Evolutionary conservation across 2,888 invertebrate species (phyloP), one percentile per base, ranked within the genome.

Genomic region (Eupithecia subfuscata): DNA sequence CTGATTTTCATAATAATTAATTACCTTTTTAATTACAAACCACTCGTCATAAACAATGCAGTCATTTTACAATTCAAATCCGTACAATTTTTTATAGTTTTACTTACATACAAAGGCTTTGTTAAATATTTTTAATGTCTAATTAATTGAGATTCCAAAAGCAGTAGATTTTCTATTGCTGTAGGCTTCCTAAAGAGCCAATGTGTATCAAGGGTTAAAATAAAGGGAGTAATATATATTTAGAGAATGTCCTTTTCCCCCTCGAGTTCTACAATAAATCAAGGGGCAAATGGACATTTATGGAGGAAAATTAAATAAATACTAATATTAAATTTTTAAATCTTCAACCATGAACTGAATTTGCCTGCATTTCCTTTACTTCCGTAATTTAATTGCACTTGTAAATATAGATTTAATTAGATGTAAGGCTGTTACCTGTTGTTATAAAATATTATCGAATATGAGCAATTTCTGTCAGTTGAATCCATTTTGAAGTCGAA

Each of bases 401-500:
- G 91, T 92, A 91, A 89, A 91, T 92, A 92, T 89, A 88, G 85
- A 75, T 77, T 77, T 79, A 79, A 25, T 74, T 82, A 79, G 40
- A 63, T 67, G 80, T 90, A 90, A 89, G 90, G 87, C 82, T 91
- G 92, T 92, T 92, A 92, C 90, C 92, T 90, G 87, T 91, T 88
- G 87, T 88, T 82, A 80, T 79, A 79, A 79, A 76, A 74, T 76
- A 77, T 75, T 73, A 75, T 80, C 76, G 84, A 82, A 81, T 82
- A 81, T 72, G 80, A 86, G 80, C 85, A 83, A 85, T 90, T 85
- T 88, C 89, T 88, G 85, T 82, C 76, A 86, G 89, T 88, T 81
- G 84, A 90, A 89, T 92, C 87, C 87, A 88, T 90, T 89, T 83
- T 81, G 85, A 86, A 87, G 80, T 69, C 74, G 73, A 82, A 87